These are phyloP conservation scores for Gymnoscopelus microlampas DNA, from an alignment of 2,797 vertebrate species.

Conservation along the genomic window DNA sequence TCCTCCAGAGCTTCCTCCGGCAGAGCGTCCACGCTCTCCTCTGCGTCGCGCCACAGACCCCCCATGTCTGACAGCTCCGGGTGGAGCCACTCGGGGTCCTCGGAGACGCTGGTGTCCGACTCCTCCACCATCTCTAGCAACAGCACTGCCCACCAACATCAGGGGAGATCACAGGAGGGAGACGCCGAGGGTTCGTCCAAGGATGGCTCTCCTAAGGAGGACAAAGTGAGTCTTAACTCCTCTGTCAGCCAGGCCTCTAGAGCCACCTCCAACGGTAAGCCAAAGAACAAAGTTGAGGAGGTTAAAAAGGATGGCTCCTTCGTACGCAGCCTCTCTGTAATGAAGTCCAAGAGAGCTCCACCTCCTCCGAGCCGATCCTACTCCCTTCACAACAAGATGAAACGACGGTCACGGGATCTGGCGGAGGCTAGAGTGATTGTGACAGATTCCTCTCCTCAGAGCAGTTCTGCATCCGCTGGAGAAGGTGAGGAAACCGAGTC, in stretches of 20 bases:
- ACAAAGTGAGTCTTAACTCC: constrained; percentile 68
- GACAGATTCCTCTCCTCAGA: constrained; percentile 35
- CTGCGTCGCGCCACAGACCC: constrained; percentile 56
- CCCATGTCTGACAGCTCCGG: constrained; percentile 70
- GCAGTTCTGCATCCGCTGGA: constrained; percentile 28
- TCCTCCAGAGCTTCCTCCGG: constrained; percentile 83
- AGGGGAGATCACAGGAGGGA: constrained; percentile 34
- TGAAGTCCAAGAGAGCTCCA: constrained; percentile 87
- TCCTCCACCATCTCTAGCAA: constrained; percentile 93
- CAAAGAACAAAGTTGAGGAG: constrained; percentile 41
- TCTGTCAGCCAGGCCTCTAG: constrained; percentile 50
- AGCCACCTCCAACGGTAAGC: constrained; percentile 55
- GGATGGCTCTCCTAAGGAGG: constrained; percentile 4
- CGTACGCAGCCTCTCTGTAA: constrained; percentile 88
- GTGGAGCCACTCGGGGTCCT: constrained; percentile 94
- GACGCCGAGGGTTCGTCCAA: constrained; percentile 23
- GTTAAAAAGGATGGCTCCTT: constrained; percentile 73
- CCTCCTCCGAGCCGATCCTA: constrained; percentile 87
- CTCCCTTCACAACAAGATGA: constrained; percentile 85
- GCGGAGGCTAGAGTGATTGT: constrained; percentile 44
- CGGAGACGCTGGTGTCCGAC: constrained; percentile 94
- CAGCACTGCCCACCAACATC: constrained; percentile 62
- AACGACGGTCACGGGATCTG: constrained; percentile 70
- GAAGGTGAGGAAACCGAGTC: constrained; percentile 47
- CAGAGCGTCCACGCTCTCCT: constrained; percentile 82